Evolutionary conservation across 1,140 invertebrate genomes (phyloP).

Genomic region (Aphelinus atriplicis): DNA sequence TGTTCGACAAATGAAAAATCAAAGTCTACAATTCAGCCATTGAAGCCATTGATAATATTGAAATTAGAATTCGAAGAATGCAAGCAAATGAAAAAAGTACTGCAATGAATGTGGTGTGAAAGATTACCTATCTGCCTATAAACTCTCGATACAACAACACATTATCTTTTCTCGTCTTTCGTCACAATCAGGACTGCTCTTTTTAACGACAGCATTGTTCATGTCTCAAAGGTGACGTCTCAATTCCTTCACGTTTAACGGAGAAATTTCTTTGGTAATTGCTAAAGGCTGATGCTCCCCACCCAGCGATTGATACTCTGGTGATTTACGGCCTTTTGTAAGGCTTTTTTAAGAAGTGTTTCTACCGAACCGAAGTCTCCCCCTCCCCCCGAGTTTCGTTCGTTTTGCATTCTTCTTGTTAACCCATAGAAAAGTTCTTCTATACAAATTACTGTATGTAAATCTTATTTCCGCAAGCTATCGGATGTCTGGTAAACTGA

Average conservation of each 20-base stretch:
- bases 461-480: neutral
- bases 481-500: too few relatives aligned
- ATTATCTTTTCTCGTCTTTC: conserved; percentile 34
- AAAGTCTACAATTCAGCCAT: too few relatives aligned
- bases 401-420: conserved; percentile 10
- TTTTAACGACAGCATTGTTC: conserved; percentile 52
- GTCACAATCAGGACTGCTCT: conserved; percentile 40
- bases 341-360: conserved; percentile 21
- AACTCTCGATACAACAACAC: conserved; percentile 20
- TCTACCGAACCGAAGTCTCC: neutral
- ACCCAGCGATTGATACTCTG: conserved; percentile 33
- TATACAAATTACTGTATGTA: neutral
- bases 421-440: neutral
- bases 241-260: conserved; percentile 23
- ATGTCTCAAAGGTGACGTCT: conserved; percentile 36
- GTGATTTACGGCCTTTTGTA: conserved; percentile 39
- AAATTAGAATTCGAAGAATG: neutral
- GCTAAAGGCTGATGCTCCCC: conserved; percentile 26
- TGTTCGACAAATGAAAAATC: neutral
- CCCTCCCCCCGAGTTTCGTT: neutral
- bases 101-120: conserved; percentile 22
- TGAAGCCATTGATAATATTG: too few relatives aligned
- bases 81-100: conserved; percentile 6
- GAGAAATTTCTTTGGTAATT: conserved; percentile 30
- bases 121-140: conserved; percentile 28